These are phyloP conservation scores for Neocrepidodera transversa DNA, from an alignment of 2,888 invertebrate species.

Conservation along the genomic window DNA sequence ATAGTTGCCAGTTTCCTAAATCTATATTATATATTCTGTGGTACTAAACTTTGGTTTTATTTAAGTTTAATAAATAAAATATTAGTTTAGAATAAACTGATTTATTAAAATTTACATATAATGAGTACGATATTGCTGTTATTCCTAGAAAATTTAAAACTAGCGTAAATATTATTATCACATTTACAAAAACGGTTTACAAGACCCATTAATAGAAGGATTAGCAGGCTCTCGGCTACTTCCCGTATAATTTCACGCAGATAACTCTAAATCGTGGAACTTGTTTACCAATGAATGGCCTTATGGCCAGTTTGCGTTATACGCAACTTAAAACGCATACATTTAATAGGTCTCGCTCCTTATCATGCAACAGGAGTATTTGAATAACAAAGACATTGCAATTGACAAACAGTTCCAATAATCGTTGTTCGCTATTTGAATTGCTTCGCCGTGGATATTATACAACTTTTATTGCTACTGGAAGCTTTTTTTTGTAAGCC, in stretches of 20 bases:
- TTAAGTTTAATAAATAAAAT: no score
- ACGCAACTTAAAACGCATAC: constrained; percentile 35
- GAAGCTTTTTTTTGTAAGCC: constrained; percentile 2
- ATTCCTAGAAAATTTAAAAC: no score
- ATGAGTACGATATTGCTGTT: no score
- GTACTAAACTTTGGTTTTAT: no score
- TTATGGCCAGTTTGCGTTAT: constrained; percentile 33
- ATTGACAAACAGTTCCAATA: constrained; percentile 45
- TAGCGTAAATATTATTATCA: no score
- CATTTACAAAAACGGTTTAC: neutral
- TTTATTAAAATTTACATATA: no score
- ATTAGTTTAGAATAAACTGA: no score
- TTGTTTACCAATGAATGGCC: constrained; percentile 29
- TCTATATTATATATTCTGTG: no score
- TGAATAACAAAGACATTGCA: constrained; percentile 50
- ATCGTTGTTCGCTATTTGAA: constrained; percentile 38
- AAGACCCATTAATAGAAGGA: constrained; percentile 26
- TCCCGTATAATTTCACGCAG: constrained; percentile 29
- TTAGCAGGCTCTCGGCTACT: constrained; percentile 21
- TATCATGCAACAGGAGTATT: constrained; percentile 44
- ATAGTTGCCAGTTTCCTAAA: no score
- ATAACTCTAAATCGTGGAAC: constrained; percentile 30
- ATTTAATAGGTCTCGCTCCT: constrained; percentile 45
- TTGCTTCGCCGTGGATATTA: constrained; percentile 27
- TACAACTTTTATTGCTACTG: constrained; percentile 19